Evolutionary conservation across 2,888 invertebrate genomes (phyloP).

Genomic region (Chelonus formosanus): DNA sequence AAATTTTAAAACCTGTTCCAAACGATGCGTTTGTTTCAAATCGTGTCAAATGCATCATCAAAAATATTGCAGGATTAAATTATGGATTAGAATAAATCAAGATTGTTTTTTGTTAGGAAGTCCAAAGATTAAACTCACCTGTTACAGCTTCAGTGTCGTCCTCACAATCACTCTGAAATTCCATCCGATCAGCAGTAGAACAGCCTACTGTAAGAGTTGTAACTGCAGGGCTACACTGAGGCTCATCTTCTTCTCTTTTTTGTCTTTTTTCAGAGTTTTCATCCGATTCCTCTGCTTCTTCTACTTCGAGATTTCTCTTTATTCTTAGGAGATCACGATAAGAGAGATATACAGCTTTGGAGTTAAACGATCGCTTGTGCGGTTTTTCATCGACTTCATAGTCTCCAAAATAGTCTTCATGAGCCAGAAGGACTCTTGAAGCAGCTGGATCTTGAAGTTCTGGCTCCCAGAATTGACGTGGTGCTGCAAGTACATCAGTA

Average conservation of each 20-base stretch:
- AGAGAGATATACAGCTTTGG: constrained; percentile 39
- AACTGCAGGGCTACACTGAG: constrained; percentile 67
- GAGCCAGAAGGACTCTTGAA: constrained; percentile 45
- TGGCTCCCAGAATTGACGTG: constrained; percentile 46
- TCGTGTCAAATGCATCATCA: no score
- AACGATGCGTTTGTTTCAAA: no score
- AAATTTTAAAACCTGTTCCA: no score
- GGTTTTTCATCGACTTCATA: constrained; percentile 49
- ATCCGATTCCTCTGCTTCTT: constrained; percentile 25
- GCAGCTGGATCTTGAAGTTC: constrained; percentile 35
- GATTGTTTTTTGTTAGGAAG: no score
- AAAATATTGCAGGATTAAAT: no score
- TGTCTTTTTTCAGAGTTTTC: constrained; percentile 40
- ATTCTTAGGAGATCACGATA: constrained; percentile 50
- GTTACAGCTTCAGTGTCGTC: constrained; percentile 75
- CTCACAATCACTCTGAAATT: constrained; percentile 79
- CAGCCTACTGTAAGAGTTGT: constrained; percentile 80
- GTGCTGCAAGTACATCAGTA: constrained; percentile 48
- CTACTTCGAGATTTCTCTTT: constrained; percentile 44
- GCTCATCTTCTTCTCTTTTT: constrained; percentile 50
- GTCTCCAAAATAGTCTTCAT: constrained; percentile 57
- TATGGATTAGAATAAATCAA: no score
- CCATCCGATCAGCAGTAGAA: constrained; percentile 79
- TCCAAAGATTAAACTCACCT: constrained; percentile 63
- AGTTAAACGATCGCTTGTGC: constrained; percentile 36